A percentile compares a stretch with the other conserved stretches of the same genome.
These are phyloP conservation scores for Stomatorhinus walkeri DNA, from an alignment of 2,797 vertebrate species.

Conservation along the genomic window DNA sequence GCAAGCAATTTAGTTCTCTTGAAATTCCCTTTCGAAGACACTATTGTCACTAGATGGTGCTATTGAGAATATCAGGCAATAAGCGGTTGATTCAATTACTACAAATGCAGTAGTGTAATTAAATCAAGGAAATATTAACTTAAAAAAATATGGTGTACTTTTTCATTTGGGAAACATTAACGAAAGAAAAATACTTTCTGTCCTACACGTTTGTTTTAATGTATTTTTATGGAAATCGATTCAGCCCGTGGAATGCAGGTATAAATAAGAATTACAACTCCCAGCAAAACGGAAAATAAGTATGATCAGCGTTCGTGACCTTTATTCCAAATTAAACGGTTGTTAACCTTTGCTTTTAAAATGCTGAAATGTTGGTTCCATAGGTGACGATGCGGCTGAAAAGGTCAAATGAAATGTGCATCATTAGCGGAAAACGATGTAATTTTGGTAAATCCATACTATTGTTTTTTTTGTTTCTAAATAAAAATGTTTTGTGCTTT, in stretches of 20 bases:
- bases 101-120: background rate
- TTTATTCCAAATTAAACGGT: background rate
- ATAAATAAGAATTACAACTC: background rate
- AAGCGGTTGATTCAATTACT: background rate
- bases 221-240: background rate
- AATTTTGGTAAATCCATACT: background rate
- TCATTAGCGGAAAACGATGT: background rate
- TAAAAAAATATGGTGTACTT: background rate
- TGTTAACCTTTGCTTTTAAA: constrained; percentile 16
- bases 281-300: background rate
- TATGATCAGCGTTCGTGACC: background rate
- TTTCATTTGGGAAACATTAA: background rate
- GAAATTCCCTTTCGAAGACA: background rate
- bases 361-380: background rate
- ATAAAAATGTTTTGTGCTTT: background rate
- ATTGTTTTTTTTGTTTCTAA: background rate
- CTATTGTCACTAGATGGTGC: background rate
- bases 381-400: background rate
- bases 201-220: background rate
- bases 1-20: background rate
- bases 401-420: constrained; percentile 12
- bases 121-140: background rate
- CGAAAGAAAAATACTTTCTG: background rate
- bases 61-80: background rate
- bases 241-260: background rate